Evolutionary conservation across 2,797 vertebrate species (phyloP).

Genomic region (Crenuchus spilurus): DNA sequence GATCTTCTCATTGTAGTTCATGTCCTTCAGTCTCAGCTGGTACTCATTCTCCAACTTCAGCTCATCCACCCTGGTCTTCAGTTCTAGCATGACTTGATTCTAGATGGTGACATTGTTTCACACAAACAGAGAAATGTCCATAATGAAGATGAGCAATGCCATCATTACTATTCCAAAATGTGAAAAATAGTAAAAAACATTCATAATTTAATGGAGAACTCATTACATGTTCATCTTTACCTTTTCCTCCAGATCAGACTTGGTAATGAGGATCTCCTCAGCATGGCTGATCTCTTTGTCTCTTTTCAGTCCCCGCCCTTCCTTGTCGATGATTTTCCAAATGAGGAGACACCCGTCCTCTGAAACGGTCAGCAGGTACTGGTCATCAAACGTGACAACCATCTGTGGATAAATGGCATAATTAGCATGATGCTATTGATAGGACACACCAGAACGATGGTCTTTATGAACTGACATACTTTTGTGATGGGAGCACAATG

Average conservation of each 20-base stretch:
- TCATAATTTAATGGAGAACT: neutral
- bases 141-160: no score
- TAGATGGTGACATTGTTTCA: slow-evolving; percentile 61
- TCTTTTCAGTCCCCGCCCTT: slow-evolving; percentile 77
- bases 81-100: slow-evolving; percentile 85
- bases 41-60: slow-evolving; percentile 91
- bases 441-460: neutral
- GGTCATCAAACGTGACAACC: slow-evolving; percentile 86
- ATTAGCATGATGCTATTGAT: neutral
- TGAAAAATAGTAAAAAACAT: no score
- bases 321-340: slow-evolving; percentile 89
- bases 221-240: slow-evolving; percentile 62
- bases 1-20: slow-evolving; percentile 88
- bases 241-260: slow-evolving; percentile 90
- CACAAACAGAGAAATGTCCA: neutral
- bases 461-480: slow-evolving; percentile 66
- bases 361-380: slow-evolving; percentile 84
- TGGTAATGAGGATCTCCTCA: slow-evolving; percentile 92
- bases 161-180: no score
- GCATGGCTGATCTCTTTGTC: slow-evolving; percentile 81
- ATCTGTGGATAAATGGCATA: slow-evolving; percentile 75
- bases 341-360: slow-evolving; percentile 88
- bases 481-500: slow-evolving; percentile 88
- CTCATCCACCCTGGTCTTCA: slow-evolving; percentile 86
- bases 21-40: slow-evolving; percentile 88